phyloP scores from a whole-genome alignment of 2,797 vertebrate genomes.

The Sciurus carolinensis region DNA sequence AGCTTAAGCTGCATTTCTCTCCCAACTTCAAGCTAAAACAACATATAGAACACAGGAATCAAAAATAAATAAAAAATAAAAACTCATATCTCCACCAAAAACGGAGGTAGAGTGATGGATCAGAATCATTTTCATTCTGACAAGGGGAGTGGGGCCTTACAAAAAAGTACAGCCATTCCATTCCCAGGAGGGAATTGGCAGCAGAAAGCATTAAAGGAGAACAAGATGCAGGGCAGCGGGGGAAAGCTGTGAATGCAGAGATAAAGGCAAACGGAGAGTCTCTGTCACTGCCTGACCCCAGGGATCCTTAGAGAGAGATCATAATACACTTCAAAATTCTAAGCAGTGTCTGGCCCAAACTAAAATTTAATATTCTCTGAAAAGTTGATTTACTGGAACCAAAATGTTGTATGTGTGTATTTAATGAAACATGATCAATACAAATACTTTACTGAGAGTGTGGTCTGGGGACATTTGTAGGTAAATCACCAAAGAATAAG shows the following conservation, averaged over 20 bases:
- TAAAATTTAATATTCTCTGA: neutral
- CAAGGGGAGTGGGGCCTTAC: neutral
- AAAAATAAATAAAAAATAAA: neutral
- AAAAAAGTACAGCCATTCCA: neutral
- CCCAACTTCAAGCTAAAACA: neutral
- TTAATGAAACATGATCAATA: neutral
- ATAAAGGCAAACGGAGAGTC: neutral
- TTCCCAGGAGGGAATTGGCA: neutral
- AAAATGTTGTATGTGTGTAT: neutral
- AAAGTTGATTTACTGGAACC: neutral
- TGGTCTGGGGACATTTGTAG: neutral
- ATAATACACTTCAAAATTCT: neutral
- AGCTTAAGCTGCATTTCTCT: neutral
- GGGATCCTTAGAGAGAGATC: neutral
- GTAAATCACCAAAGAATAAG: conserved; percentile 2
- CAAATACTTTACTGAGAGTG: neutral
- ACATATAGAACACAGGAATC: neutral
- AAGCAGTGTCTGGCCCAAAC: neutral
- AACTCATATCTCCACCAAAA: neutral
- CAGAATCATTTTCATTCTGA: neutral
- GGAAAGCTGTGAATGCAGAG: neutral
- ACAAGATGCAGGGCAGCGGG: neutral
- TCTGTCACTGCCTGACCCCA: neutral
- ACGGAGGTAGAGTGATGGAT: neutral
- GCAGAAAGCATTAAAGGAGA: neutral